phyloP scores from a whole-genome alignment of 1,140 invertebrate genomes.

The Neodiprion fabricii region DNA sequence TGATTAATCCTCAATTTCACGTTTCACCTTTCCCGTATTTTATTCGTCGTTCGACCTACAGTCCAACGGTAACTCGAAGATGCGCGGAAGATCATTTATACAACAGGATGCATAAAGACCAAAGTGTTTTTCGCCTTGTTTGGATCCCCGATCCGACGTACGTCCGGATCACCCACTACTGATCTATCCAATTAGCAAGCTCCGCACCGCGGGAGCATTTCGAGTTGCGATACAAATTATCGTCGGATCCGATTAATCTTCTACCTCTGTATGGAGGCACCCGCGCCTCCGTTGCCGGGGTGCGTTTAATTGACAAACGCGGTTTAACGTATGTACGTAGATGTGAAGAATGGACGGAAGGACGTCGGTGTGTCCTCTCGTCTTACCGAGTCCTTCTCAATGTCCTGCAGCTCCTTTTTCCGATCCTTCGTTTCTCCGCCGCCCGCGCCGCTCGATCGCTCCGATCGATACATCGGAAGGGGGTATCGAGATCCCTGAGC shows the following conservation, averaged over 20 bases:
- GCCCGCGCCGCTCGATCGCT: not conserved
- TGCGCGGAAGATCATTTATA: no score
- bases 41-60: no score
- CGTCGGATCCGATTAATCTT: not conserved
- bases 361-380: no score
- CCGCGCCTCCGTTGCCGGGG: not conserved
- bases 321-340: no score
- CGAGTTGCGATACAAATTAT: not conserved
- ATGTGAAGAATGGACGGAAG: no score
- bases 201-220: not conserved
- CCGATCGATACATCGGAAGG: not conserved
- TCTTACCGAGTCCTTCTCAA: not conserved
- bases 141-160: not conserved
- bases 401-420: not conserved
- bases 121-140: not conserved
- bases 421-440: not conserved
- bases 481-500: slow-evolving; percentile 15
- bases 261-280: not conserved
- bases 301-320: slow-evolving; percentile 1
- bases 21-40: no score
- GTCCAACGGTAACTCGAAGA: no score
- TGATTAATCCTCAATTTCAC: no score
- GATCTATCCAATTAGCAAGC: slow-evolving; percentile 5
- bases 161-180: not conserved
- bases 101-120: not conserved